Evolutionary conservation across 2,888 invertebrate species (phyloP), one percentile per base, ranked within the genome.

Genomic region (Pachymerium ferrugineum): DNA sequence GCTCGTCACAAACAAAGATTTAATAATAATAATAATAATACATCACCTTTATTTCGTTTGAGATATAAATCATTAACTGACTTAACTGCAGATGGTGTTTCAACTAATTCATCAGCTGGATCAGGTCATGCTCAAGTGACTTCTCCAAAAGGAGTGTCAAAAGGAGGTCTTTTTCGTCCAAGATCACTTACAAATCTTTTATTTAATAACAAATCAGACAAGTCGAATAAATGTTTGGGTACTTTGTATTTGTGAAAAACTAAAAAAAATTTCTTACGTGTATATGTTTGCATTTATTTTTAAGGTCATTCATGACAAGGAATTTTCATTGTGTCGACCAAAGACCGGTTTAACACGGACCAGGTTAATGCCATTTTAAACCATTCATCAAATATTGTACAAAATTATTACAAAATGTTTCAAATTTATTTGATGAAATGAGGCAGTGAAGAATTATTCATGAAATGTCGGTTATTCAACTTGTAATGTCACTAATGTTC

Each of bases 41-140:
- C 85, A 5, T 86, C 62, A 33, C 62, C 72, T 25, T 77, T 91
- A 73, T 91, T 91, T 82, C 90, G 90, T 80, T 90, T 91, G 78
- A 86, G 91, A 19, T 85, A 81, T 76, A 81, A 81, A 76, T 79
- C 81, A 87, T 88, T 81, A 25, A 80, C 78, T 10, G 80, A 80
- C 76, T 76, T 81, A 28, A 77, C 78, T 14, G 73, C 70, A 22
- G 74, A 89, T 88, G 89, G 89, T 79, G 92, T 93, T 81, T 94
- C 93, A 38, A 93, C 93, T 81, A 91, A 93, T 83, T 93, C 93
- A 29, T n/a, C n/a, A n/a, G 93, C 92, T 1, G 93, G 93, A 82
- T 93, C 93, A 3, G 78, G 76, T 6, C 89, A 88, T 0, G 88
- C 88, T 69, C 92, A 77, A 1, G 75, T 75, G 38, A 12, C 38